Conservation (phyloP, 2,888 invertebrate species). For the Tenthredo amoena region DNA sequence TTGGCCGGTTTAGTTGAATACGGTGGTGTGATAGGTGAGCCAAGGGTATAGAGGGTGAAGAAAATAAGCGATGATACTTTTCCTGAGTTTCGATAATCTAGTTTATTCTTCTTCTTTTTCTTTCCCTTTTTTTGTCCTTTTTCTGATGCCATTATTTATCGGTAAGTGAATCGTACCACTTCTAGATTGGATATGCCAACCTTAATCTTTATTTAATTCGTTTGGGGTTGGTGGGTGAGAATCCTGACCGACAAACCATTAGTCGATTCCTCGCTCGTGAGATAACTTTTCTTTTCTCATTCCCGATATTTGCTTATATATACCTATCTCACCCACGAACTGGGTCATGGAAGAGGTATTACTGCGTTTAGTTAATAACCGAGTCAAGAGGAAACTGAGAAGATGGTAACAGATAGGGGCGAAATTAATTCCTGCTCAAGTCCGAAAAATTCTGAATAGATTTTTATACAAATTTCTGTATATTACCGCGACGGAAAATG, state of each 20-base stretch:
- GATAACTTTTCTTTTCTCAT: conserved; percentile 4
- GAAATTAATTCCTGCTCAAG: not conserved
- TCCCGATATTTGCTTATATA: conserved; percentile 6
- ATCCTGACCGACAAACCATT: conserved; percentile 19
- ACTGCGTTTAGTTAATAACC: conserved; percentile 4
- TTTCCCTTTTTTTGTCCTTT: not conserved
- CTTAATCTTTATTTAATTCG: conserved; percentile 51
- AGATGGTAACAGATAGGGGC: not conserved
- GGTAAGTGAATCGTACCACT: conserved; percentile 31
- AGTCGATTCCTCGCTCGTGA: not conserved
- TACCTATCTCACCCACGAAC: not conserved
- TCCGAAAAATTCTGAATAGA: not conserved
- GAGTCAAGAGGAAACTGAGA: not conserved
- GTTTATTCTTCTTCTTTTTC: not conserved
- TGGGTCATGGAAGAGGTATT: not conserved
- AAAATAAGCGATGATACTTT: conserved; percentile 3
- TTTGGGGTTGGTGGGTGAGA: not conserved
- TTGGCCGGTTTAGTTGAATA: not conserved
- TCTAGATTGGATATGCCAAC: conserved; percentile 40
- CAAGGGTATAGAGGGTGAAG: not conserved
- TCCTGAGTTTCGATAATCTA: conserved; percentile 9
- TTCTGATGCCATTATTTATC: not conserved
- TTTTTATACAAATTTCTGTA: not conserved
- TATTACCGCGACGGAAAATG: too few relatives aligned
- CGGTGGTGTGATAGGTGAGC: not conserved